Conservation (phyloP, 2,888 invertebrate genomes). For the Ophion ellenae region DNA sequence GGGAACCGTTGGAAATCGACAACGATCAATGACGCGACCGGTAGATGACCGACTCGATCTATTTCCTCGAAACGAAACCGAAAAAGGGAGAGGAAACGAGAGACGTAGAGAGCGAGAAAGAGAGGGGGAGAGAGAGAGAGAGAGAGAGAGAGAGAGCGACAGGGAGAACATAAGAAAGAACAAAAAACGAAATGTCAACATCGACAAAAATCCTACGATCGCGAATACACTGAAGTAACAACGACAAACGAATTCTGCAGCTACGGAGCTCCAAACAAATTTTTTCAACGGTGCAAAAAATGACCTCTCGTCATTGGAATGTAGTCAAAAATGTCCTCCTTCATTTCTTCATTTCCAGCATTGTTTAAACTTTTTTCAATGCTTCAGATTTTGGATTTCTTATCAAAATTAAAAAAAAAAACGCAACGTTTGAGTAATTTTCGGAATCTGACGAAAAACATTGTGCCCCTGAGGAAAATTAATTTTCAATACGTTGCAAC, state of each 20-base stretch:
- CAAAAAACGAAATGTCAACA: neutral
- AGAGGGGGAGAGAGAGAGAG: neutral
- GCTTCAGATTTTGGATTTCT: neutral
- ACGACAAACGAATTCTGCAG: neutral
- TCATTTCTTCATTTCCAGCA: neutral
- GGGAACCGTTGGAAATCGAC: slow-evolving; percentile 62
- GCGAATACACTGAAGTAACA: slow-evolving; percentile 11
- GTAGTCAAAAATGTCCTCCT: neutral
- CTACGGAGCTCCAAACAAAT: neutral
- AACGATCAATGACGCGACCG: slow-evolving; percentile 80
- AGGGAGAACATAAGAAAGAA: slow-evolving; percentile 4
- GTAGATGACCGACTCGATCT: slow-evolving; percentile 83
- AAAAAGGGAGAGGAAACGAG: neutral
- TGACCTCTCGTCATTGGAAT: neutral
- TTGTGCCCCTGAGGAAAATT: too few relatives aligned
- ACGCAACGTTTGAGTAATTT: too few relatives aligned
- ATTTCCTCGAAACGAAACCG: slow-evolving; percentile 66
- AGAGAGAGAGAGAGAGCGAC: neutral
- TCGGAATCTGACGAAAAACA: too few relatives aligned
- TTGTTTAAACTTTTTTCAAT: neutral
- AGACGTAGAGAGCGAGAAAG: neutral
- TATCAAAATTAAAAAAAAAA: neutral
- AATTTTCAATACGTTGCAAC: too few relatives aligned
- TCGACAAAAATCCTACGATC: slow-evolving; percentile 47
- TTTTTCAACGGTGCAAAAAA: neutral